These are phyloP conservation scores for Ellobium chinense DNA, from an alignment of 2,888 invertebrate genomes.

Conservation along the genomic window DNA sequence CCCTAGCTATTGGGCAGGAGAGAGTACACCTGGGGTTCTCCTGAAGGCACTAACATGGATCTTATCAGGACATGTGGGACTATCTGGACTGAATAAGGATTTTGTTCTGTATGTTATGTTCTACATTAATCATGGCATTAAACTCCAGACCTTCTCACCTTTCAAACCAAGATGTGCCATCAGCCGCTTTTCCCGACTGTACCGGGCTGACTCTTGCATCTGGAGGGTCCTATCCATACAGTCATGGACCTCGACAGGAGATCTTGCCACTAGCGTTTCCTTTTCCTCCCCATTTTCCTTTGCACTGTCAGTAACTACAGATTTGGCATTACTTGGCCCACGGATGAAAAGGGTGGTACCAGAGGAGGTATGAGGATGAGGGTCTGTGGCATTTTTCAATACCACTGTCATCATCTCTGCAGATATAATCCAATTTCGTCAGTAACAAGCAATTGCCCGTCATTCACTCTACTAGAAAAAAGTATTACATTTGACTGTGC, in stretches of 20 bases:
- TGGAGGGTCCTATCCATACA: conserved; percentile 55
- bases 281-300: neutral
- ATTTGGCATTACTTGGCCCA: neutral
- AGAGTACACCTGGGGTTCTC: no score
- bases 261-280: neutral
- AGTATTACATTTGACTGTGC: no score
- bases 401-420: conserved; percentile 69
- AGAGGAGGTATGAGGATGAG: conserved; percentile 56
- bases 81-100: no score
- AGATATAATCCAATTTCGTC: no score
- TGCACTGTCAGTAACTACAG: neutral
- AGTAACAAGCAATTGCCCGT: no score
- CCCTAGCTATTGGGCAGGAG: no score
- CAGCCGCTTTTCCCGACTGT: conserved; percentile 37
- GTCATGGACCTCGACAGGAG: conserved; percentile 21
- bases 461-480: no score
- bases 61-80: no score
- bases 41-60: no score
- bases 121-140: no score
- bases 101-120: no score
- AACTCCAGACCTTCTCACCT: conserved; percentile 16
- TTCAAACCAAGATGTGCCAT: conserved; percentile 46
- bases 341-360: conserved; percentile 65
- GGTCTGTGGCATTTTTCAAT: conserved; percentile 62
- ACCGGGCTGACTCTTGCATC: conserved; percentile 49